A percentile compares a stretch with the other conserved stretches of the same genome.
These are phyloP conservation scores for Siniperca chuatsi DNA, from an alignment of 2,113 vertebrate genomes.

Conservation along the genomic window DNA sequence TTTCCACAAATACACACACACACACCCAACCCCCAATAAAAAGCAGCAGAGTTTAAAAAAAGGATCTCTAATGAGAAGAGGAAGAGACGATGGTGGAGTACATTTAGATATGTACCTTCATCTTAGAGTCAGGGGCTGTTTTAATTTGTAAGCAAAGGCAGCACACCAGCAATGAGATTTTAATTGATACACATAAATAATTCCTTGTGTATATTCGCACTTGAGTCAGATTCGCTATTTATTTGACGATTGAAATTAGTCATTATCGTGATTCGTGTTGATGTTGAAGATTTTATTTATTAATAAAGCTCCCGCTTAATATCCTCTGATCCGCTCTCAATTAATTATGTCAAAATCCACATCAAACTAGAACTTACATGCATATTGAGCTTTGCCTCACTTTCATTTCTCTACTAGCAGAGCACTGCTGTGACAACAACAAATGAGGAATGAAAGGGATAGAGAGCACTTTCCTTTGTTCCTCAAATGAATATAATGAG, in stretches of 20 bases:
- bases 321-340: slow-evolving; percentile 83
- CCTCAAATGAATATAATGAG: slow-evolving; percentile 74
- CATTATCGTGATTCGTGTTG: slow-evolving; percentile 87
- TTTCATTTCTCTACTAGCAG: slow-evolving; percentile 69
- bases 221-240: slow-evolving; percentile 89
- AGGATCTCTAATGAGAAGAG: slow-evolving; percentile 79
- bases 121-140: slow-evolving; percentile 82
- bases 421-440: slow-evolving; percentile 63
- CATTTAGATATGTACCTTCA: slow-evolving; percentile 83
- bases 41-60: slow-evolving; percentile 74
- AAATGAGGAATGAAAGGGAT: slow-evolving; percentile 72
- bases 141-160: slow-evolving; percentile 93
- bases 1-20: slow-evolving; percentile 3
- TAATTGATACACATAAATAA: slow-evolving; percentile 95
- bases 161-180: slow-evolving; percentile 92
- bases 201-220: slow-evolving; percentile 91
- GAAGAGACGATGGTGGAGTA: slow-evolving; percentile 70
- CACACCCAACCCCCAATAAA: slow-evolving; percentile 28
- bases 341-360: slow-evolving; percentile 85
- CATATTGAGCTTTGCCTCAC: slow-evolving; percentile 61
- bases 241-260: slow-evolving; percentile 88
- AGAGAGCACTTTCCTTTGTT: slow-evolving; percentile 71
- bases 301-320: slow-evolving; percentile 81
- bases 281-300: slow-evolving; percentile 86
- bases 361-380: slow-evolving; percentile 76